Evolutionary conservation across 1,140 invertebrate species (phyloP).

Genomic region (Antheraea mylitta): DNA sequence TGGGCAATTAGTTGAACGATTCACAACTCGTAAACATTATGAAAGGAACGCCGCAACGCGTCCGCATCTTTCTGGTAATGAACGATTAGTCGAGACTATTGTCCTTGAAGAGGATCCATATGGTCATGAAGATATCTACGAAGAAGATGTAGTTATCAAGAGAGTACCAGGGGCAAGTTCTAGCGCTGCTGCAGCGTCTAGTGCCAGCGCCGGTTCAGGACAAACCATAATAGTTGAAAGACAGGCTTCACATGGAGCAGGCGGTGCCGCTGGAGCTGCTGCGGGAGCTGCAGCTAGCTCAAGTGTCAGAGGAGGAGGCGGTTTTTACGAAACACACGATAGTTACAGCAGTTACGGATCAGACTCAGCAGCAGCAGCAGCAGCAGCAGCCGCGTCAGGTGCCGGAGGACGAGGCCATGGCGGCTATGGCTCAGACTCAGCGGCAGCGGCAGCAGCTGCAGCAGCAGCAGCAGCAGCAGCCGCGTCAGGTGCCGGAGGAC

Average conservation of each 20-base stretch:
- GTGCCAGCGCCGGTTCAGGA: background rate
- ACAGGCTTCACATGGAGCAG: background rate
- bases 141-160: constrained; percentile 44
- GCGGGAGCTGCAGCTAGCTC: no score
- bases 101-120: constrained; percentile 18
- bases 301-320: background rate
- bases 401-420: background rate
- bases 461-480: constrained; percentile 8
- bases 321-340: background rate
- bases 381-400: constrained; percentile 8
- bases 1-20: constrained; percentile 35
- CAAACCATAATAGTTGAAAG: background rate
- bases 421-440: background rate
- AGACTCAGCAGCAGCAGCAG: background rate
- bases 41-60: constrained; percentile 23
- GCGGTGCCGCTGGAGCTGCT: background rate
- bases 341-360: constrained; percentile 3
- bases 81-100: background rate
- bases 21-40: constrained; percentile 35
- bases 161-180: constrained; percentile 6
- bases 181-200: background rate
- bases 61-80: background rate
- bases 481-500: background rate
- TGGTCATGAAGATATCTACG: constrained; percentile 41
- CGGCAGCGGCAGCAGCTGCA: constrained; percentile 12